These are phyloP conservation scores for Luidia sarsii DNA, from an alignment of 53 echinoderm and acorn worm species.

Conservation along the genomic window DNA sequence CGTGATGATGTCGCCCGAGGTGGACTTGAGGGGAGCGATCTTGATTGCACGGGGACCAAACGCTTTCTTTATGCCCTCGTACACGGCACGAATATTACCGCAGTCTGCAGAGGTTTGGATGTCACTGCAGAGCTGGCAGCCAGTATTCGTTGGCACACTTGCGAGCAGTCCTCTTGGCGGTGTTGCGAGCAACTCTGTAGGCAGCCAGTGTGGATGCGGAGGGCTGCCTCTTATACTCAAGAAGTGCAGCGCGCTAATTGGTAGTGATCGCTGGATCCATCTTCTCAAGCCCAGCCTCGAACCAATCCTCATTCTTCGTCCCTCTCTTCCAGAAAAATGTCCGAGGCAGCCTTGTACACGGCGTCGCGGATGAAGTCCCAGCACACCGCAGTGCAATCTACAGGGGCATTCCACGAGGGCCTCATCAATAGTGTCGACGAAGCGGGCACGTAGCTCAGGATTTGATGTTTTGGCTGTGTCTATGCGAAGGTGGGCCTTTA, in stretches of 20 bases:
- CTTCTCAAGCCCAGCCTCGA: neutral
- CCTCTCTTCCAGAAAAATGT: slow-evolving; percentile 36
- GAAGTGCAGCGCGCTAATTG: no score
- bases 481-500: neutral
- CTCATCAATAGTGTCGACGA: neutral
- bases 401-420: neutral
- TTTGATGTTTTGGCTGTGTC: slow-evolving; percentile 5
- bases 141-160: slow-evolving; percentile 51
- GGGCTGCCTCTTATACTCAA: no score
- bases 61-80: slow-evolving; percentile 39
- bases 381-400: neutral
- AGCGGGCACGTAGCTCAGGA: slow-evolving; percentile 1
- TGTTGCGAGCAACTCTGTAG: slow-evolving; percentile 13
- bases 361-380: slow-evolving; percentile 26
- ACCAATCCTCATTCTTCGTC: slow-evolving; percentile 23
- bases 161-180: slow-evolving; percentile 12
- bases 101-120: slow-evolving; percentile 29
- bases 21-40: slow-evolving; percentile 17
- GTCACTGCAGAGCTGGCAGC: slow-evolving; percentile 23
- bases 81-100: slow-evolving; percentile 36
- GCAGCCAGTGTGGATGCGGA: neutral
- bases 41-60: slow-evolving; percentile 22
- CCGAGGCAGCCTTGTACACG: slow-evolving; percentile 4
- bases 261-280: neutral
- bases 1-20: slow-evolving; percentile 15